Conservation (phyloP, 2,113 vertebrate species). For the Centropus unirufus region DNA sequence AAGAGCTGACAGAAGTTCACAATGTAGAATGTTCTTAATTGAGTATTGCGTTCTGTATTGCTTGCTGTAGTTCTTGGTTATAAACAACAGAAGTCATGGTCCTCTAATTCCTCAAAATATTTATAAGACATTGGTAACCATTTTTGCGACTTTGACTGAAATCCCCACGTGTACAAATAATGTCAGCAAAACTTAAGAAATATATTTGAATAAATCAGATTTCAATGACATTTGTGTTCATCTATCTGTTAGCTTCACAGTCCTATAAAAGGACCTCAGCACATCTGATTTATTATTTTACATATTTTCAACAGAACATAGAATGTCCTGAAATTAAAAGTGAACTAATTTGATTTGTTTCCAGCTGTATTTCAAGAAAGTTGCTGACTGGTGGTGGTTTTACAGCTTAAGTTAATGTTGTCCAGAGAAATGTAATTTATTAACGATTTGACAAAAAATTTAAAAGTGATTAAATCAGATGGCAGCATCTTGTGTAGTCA, state of each 20-base stretch:
- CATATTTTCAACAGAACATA: neutral
- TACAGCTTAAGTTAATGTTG: neutral
- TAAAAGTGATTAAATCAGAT: neutral
- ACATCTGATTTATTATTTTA: neutral
- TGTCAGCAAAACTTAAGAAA: conserved; percentile 2
- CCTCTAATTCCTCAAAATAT: neutral
- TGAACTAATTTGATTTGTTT: neutral
- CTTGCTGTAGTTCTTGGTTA: neutral
- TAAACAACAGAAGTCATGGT: neutral
- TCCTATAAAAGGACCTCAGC: neutral
- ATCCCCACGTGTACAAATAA: neutral
- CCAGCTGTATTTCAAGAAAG: neutral
- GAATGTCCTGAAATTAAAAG: neutral
- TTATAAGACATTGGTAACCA: neutral
- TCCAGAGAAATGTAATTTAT: neutral
- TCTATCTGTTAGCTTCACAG: conserved; percentile 1
- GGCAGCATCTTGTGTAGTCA: neutral
- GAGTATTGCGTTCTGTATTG: neutral
- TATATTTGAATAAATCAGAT: neutral
- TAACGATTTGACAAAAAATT: neutral
- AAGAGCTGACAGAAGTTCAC: neutral
- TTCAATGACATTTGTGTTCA: neutral
- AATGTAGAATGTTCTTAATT: neutral
- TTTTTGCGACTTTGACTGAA: neutral
- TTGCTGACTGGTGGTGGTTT: neutral